Conservation (phyloP, 2,888 invertebrate species). For the Andrena camellia region DNA sequence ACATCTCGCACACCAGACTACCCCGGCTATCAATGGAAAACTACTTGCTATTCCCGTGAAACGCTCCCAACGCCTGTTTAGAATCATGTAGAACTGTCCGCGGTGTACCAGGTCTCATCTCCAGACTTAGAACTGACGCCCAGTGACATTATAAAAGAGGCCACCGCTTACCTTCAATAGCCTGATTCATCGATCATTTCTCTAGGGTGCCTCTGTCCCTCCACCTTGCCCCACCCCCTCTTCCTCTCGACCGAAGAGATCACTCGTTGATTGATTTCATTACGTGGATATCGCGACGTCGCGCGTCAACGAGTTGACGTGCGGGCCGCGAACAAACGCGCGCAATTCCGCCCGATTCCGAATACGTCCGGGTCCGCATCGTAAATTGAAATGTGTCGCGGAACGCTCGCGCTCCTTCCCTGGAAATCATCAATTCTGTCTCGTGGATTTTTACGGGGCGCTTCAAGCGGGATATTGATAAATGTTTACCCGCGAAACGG, state of each 20-base stretch:
- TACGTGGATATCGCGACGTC: conserved; percentile 26
- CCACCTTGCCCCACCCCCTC: not conserved
- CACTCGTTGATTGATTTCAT: conserved; percentile 45
- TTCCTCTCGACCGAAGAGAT: conserved; percentile 18
- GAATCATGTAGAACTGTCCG: conserved; percentile 39
- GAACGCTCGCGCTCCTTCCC: not conserved
- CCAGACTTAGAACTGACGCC: not conserved
- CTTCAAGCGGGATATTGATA: not conserved
- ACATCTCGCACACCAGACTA: conserved; percentile 16
- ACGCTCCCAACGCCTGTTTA: conserved; percentile 48
- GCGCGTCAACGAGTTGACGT: conserved; percentile 9
- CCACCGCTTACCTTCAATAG: not conserved
- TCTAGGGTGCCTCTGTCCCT: conserved; percentile 1
- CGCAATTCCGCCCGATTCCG: conserved; percentile 26
- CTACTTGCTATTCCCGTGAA: conserved; percentile 56
- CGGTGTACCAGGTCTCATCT: conserved; percentile 18
- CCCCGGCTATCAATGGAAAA: conserved; percentile 42
- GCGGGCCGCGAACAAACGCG: conserved; percentile 15
- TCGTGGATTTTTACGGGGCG: not conserved
- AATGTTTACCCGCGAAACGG: not conserved
- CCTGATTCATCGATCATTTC: conserved; percentile 46
- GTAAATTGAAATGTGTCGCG: conserved; percentile 26
- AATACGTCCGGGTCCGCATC: not conserved
- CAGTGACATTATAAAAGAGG: conserved; percentile 22
- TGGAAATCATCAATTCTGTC: not conserved